Percentiles rank a stretch among this genome's conserved stretches.
Evolutionary conservation across 2,888 invertebrate species (phyloP).

Genomic region (Dynastes hyllus): DNA sequence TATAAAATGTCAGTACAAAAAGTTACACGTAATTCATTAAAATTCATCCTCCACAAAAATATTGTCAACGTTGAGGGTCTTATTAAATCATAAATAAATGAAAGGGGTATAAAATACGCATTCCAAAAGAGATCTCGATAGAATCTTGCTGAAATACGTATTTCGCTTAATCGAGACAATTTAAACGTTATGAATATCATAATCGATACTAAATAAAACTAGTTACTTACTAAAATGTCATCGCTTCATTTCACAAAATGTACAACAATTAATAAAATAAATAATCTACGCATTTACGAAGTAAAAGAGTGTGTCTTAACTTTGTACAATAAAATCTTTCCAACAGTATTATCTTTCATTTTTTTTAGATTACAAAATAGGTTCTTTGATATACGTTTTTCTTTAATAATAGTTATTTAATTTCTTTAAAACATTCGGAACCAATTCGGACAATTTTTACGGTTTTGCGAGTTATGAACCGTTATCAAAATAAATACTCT

Average conservation of each 20-base stretch:
- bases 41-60: slow-evolving; percentile 1
- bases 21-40: slow-evolving; percentile 16
- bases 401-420: neutral
- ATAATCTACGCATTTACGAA: neutral
- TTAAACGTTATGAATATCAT: slow-evolving; percentile 26
- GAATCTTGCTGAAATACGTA: too few species aligned
- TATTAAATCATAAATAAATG: neutral
- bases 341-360: neutral
- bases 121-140: too few species aligned
- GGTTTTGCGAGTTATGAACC: neutral
- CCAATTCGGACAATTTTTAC: neutral
- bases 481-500: too few species aligned
- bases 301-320: neutral
- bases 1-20: slow-evolving; percentile 39
- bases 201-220: neutral
- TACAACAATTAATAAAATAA: slow-evolving; percentile 28
- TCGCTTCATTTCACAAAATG: neutral
- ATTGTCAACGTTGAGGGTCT: slow-evolving; percentile 11
- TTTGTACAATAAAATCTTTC: slow-evolving; percentile 13
- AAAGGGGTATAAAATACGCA: neutral
- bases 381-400: neutral
- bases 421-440: neutral
- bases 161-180: too few species aligned
- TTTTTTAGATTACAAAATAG: slow-evolving; percentile 5
- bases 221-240: neutral